These are phyloP conservation scores for Potamilus streckersoni DNA, from an alignment of 1,140 invertebrate species.

Conservation along the genomic window DNA sequence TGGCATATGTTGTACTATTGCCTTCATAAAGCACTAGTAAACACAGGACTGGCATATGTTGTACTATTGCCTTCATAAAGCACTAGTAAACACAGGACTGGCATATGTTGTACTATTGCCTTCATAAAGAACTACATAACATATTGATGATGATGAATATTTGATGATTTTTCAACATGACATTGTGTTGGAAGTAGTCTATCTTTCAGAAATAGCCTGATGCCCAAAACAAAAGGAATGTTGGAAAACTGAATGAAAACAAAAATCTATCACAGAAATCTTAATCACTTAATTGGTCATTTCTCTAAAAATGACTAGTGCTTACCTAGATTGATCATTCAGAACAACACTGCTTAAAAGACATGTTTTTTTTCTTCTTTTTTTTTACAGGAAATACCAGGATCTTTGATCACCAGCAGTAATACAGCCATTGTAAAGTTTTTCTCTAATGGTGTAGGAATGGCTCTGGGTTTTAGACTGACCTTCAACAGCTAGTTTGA, in stretches of 20 bases:
- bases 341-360: not conserved
- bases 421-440: constrained; percentile 45
- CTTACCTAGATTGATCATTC: not conserved
- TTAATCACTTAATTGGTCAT: not conserved
- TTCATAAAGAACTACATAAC: too few species aligned
- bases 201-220: too few species aligned
- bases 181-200: too few species aligned
- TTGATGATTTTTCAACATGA: too few species aligned
- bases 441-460: constrained; percentile 41
- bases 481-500: constrained; percentile 38
- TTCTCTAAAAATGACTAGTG: not conserved
- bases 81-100: too few species aligned
- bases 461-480: constrained; percentile 43
- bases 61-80: too few species aligned
- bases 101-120: too few species aligned
- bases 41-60: too few species aligned
- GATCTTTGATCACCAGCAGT: constrained; percentile 33
- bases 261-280: not conserved
- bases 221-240: not conserved
- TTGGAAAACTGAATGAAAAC: not conserved
- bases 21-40: too few species aligned
- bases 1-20: too few species aligned
- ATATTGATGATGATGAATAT: too few species aligned
- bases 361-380: constrained; percentile 1
- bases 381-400: constrained; percentile 41